These are phyloP conservation scores for Trachemys scripta DNA, from an alignment of 2,113 vertebrate genomes.

Conservation along the genomic window DNA sequence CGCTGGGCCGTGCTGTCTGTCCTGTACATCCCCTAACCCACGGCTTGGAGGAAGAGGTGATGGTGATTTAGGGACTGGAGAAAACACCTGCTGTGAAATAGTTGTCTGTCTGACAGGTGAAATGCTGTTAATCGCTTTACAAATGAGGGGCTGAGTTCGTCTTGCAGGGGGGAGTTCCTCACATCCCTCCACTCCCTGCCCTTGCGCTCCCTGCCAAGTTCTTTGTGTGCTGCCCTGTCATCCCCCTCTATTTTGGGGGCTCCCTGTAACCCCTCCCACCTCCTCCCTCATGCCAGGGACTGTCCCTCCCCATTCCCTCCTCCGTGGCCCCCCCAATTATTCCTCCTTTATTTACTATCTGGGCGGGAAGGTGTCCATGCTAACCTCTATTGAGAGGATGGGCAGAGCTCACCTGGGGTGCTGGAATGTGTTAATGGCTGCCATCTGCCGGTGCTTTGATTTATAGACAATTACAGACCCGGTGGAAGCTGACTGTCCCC, in stretches of 20 bases:
- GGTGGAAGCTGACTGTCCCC: background rate
- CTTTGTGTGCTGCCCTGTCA: background rate
- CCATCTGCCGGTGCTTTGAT: background rate
- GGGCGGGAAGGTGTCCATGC: background rate
- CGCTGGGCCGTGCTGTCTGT: background rate
- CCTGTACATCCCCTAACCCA: background rate
- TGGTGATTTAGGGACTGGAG: background rate
- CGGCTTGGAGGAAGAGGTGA: background rate
- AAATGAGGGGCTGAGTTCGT: no score
- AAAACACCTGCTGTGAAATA: background rate
- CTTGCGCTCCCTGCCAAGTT: background rate
- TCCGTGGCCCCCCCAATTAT: no score
- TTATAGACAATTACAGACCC: background rate
- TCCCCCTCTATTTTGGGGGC: background rate
- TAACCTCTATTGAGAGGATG: background rate
- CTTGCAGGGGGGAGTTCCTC: no score
- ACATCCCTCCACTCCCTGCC: background rate
- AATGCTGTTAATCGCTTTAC: no score
- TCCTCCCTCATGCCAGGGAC: background rate
- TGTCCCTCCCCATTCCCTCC: background rate
- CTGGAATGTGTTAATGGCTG: background rate
- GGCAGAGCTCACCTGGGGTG: background rate
- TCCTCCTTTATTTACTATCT: background rate
- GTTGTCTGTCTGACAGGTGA: no score
- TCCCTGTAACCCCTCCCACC: background rate